Percentiles rank a stretch among this genome's conserved stretches.
phyloP scores from a whole-genome alignment of 2,888 invertebrate genomes.

The Ceriagrion tenellum region DNA sequence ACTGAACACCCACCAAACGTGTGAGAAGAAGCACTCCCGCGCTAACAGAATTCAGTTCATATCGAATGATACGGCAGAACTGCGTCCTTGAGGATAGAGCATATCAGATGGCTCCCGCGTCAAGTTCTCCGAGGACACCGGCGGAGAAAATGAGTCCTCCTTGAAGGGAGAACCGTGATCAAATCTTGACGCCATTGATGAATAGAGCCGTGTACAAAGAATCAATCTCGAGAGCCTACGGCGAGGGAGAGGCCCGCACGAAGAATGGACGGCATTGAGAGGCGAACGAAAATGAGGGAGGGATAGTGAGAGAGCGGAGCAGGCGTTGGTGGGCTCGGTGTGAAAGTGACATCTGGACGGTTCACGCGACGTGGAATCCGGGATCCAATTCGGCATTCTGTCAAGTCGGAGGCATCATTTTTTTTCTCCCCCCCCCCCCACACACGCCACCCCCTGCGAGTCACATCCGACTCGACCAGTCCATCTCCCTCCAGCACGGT shows the following conservation, averaged over 20 bases:
- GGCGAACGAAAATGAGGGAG: not conserved
- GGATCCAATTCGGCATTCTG: constrained; percentile 22
- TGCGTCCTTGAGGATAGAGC: too few relatives aligned
- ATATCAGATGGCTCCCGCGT: too few relatives aligned
- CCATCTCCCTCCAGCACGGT: too few relatives aligned
- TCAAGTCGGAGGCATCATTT: not conserved
- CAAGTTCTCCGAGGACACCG: not conserved
- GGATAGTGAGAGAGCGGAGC: not conserved
- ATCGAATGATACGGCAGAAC: too few relatives aligned
- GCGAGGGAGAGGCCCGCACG: not conserved
- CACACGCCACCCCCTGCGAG: not conserved
- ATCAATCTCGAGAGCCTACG: not conserved
- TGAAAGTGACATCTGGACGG: constrained; percentile 28
- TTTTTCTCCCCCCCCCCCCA: not conserved
- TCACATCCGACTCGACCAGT: too few relatives aligned
- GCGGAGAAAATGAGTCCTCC: not conserved
- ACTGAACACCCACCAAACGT: too few relatives aligned
- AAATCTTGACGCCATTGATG: not conserved
- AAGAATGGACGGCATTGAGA: not conserved
- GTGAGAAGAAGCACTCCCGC: too few relatives aligned
- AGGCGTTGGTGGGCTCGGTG: not conserved
- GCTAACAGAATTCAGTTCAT: too few relatives aligned
- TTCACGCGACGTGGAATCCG: not conserved
- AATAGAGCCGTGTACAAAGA: not conserved
- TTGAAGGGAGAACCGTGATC: not conserved